A percentile compares a stretch with the other conserved stretches of the same genome.
Conservation (phyloP, 35 echinoderm and acorn worm species). For the Patiria miniata region DNA sequence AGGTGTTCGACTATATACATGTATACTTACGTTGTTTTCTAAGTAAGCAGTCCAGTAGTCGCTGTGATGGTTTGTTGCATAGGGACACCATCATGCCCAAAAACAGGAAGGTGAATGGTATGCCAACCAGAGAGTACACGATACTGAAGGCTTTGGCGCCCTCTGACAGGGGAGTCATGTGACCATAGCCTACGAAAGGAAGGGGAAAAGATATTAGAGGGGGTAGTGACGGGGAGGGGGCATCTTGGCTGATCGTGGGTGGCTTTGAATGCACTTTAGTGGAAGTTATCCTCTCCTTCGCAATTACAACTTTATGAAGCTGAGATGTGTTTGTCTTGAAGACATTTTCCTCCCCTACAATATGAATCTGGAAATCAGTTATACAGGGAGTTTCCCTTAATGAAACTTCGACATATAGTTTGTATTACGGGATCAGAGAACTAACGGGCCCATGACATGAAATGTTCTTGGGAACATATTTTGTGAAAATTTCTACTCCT, state of each 20-base stretch:
- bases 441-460: too few relatives aligned
- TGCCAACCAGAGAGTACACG: slow-evolving; percentile 79
- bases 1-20: too few relatives aligned
- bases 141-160: slow-evolving; percentile 70
- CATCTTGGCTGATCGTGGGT: too few relatives aligned
- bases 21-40: slow-evolving; percentile 69
- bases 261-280: neutral
- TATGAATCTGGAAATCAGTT: too few relatives aligned
- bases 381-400: too few relatives aligned
- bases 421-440: too few relatives aligned
- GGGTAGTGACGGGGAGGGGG: too few relatives aligned
- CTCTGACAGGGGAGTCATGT: slow-evolving; percentile 74
- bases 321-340: neutral
- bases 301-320: neutral
- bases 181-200: slow-evolving; percentile 81
- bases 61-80: slow-evolving; percentile 69
- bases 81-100: slow-evolving; percentile 75
- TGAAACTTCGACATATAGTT: too few relatives aligned
- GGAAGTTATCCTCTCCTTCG: neutral
- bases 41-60: slow-evolving; percentile 62
- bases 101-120: slow-evolving; percentile 91
- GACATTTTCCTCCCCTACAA: too few relatives aligned
- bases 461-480: too few relatives aligned
- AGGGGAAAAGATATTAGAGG: neutral
- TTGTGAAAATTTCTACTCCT: too few relatives aligned